Evolutionary conservation across 2,888 invertebrate genomes (phyloP).

Genomic region (Calameuta pallipes): DNA sequence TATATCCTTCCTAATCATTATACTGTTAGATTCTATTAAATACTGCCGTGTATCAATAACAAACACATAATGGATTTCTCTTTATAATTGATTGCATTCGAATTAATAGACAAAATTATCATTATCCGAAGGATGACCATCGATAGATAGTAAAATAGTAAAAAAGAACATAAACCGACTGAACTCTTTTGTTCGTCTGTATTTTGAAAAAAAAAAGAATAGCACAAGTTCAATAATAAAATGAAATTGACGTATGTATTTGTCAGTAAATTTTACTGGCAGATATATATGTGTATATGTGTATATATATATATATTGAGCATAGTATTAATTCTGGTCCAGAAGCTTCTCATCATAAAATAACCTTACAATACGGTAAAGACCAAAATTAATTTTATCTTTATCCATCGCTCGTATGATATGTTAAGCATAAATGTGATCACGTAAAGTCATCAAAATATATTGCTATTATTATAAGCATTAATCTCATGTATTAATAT

Average conservation of each 20-base stretch:
- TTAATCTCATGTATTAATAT: background rate
- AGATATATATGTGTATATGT: background rate
- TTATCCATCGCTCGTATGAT: background rate
- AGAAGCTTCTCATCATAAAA: background rate
- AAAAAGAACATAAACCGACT: background rate
- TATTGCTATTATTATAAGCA: background rate
- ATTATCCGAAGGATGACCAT: background rate
- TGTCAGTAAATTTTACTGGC: background rate
- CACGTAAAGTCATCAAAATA: background rate
- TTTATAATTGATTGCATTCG: background rate
- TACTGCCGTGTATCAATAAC: too few relatives aligned
- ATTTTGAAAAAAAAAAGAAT: background rate
- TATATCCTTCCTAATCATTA: too few relatives aligned
- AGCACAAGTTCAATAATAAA: background rate
- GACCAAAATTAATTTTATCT: background rate
- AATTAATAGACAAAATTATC: background rate
- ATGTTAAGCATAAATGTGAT: background rate
- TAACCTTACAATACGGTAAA: background rate
- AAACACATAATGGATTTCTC: background rate
- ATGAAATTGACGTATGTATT: background rate
- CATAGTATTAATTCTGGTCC: background rate
- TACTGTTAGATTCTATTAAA: too few relatives aligned
- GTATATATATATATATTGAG: background rate
- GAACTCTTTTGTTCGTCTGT: background rate
- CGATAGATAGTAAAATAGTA: background rate